These are phyloP conservation scores for Diachasmimorpha longicaudata DNA, from an alignment of 1,140 invertebrate species.

Conservation along the genomic window DNA sequence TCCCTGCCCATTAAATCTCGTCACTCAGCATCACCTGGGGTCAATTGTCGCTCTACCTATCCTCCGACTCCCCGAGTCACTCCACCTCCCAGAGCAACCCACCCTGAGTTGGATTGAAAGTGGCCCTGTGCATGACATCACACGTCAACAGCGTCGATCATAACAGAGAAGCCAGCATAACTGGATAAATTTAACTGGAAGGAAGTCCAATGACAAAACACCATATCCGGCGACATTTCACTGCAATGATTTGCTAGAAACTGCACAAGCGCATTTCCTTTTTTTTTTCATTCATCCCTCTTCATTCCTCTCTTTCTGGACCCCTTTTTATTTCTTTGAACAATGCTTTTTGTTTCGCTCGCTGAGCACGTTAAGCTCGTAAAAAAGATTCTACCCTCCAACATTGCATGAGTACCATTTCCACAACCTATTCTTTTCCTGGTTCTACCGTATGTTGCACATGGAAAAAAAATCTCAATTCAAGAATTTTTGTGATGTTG, in stretches of 20 bases:
- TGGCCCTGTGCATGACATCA: background rate
- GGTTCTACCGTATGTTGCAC: background rate
- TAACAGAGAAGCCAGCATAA: background rate
- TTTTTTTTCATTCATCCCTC: background rate
- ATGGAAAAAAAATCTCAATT: background rate
- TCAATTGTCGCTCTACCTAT: background rate
- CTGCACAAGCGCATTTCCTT: background rate
- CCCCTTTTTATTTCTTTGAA: conserved; percentile 7
- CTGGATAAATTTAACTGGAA: background rate
- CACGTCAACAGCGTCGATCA: background rate
- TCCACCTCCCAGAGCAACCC: background rate
- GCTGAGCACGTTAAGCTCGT: conserved; percentile 2
- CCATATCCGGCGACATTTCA: background rate
- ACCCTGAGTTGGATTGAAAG: background rate
- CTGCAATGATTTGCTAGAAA: background rate
- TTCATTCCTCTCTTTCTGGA: background rate
- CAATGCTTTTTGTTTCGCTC: conserved; percentile 20
- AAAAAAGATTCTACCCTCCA: background rate
- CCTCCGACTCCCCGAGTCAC: background rate
- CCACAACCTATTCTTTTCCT: background rate
- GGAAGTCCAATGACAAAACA: background rate
- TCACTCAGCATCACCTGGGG: background rate
- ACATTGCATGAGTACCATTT: background rate
- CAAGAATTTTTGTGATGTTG: no score
- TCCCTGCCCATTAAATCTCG: conserved; percentile 18